phyloP scores from a whole-genome alignment of 2,113 vertebrate genomes.

The Globicephala melas region DNA sequence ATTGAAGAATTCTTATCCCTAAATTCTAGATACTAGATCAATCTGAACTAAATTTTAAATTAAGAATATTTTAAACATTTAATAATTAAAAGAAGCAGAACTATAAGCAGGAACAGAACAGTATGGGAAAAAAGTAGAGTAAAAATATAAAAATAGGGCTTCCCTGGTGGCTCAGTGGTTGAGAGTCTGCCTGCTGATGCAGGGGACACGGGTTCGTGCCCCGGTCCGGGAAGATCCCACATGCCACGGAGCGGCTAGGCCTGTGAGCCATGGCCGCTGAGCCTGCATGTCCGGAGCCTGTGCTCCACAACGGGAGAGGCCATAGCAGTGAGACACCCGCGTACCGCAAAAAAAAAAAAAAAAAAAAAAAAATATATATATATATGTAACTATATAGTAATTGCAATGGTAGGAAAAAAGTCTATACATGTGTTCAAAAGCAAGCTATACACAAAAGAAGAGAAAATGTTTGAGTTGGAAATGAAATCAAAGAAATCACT shows the following conservation, averaged over 20 bases:
- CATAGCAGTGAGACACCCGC: too few species aligned
- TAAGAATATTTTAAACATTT: neutral
- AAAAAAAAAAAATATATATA: too few species aligned
- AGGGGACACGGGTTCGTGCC: too few species aligned
- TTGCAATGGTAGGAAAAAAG: slow-evolving; percentile 2
- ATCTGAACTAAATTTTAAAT: neutral
- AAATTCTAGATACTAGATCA: neutral
- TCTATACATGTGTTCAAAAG: neutral
- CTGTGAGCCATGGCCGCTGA: too few species aligned
- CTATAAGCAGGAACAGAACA: neutral
- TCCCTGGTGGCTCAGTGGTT: too few species aligned
- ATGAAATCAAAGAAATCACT: neutral
- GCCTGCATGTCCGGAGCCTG: too few species aligned
- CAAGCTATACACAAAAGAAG: neutral
- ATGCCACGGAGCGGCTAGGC: too few species aligned
- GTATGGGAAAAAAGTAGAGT: neutral
- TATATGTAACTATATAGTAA: neutral
- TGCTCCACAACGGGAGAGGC: too few species aligned
- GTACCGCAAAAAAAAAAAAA: too few species aligned
- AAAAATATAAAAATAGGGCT: neutral
- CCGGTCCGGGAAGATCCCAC: too few species aligned
- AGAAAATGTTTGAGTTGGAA: neutral
- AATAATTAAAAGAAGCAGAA: slow-evolving; percentile 18
- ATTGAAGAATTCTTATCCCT: neutral
- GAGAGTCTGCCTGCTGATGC: too few species aligned